Conservation (phyloP, 2,888 invertebrate species). For the Agrotis exclamationis region DNA sequence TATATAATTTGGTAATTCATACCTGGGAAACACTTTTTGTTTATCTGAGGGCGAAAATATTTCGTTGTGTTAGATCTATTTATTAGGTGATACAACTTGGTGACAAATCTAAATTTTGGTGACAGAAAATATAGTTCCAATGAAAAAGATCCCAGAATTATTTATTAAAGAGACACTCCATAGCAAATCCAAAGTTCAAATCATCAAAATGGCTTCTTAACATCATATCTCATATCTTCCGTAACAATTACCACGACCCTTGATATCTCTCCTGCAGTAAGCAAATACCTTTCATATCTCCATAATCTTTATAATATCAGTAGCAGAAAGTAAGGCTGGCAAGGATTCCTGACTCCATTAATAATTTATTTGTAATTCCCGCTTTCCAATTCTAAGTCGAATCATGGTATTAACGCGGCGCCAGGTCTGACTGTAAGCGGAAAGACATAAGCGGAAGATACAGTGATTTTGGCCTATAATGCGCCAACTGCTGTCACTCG, state of each 20-base stretch:
- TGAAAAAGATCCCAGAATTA: no score
- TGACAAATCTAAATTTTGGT: no score
- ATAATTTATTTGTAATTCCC: slow-evolving; percentile 66
- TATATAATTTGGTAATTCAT: no score
- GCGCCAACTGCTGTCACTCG: no score
- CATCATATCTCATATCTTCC: no score
- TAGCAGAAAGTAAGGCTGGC: slow-evolving; percentile 35
- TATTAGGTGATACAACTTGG: no score
- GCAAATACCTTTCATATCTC: slow-evolving; percentile 14
- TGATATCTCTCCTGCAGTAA: neutral
- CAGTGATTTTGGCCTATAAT: slow-evolving; percentile 10
- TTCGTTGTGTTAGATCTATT: no score
- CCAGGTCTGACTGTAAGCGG: slow-evolving; percentile 19
- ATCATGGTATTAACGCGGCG: slow-evolving; percentile 49
- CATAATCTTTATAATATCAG: slow-evolving; percentile 52
- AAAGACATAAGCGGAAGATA: neutral
- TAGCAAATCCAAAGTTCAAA: neutral
- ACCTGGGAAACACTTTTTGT: no score
- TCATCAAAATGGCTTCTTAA: neutral
- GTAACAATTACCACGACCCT: neutral
- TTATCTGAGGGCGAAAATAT: no score
- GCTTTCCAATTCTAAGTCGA: slow-evolving; percentile 64
- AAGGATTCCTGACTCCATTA: slow-evolving; percentile 56
- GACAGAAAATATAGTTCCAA: no score
- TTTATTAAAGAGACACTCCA: no score